phyloP scores from a whole-genome alignment of 2,888 invertebrate species.

The Hyalella azteca region DNA sequence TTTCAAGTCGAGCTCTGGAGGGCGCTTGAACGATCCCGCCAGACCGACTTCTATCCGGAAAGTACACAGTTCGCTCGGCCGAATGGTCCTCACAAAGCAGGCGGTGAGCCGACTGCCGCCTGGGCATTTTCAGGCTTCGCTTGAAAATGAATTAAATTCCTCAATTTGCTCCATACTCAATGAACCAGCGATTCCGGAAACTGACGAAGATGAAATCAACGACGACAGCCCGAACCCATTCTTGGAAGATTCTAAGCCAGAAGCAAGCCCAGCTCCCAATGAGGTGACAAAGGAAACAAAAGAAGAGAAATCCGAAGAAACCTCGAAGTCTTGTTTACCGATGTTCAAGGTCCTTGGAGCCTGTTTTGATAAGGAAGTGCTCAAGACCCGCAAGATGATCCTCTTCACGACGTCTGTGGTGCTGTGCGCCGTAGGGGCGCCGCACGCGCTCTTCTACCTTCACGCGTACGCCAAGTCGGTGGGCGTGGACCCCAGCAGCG shows the following conservation, averaged over 20 bases:
- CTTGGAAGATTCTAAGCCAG: background rate
- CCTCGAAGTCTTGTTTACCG: background rate
- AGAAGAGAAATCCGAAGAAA: slow-evolving; percentile 44
- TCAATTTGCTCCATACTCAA: slow-evolving; percentile 1
- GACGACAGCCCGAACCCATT: background rate
- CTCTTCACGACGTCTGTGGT: slow-evolving; percentile 76
- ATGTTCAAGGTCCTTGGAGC: slow-evolving; percentile 62
- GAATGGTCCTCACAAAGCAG: slow-evolving; percentile 15
- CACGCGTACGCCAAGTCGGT: slow-evolving; percentile 75
- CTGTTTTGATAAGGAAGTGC: slow-evolving; percentile 71
- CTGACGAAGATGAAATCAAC: background rate
- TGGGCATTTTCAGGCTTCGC: background rate
- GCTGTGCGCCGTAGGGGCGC: slow-evolving; percentile 78
- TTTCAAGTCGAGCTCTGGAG: background rate
- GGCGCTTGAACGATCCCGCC: background rate
- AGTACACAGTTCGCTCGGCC: background rate
- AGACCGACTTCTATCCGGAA: background rate
- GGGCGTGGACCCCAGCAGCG: slow-evolving; percentile 70
- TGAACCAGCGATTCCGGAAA: slow-evolving; percentile 8
- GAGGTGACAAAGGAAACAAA: slow-evolving; percentile 40
- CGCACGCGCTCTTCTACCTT: slow-evolving; percentile 76
- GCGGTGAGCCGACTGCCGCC: background rate
- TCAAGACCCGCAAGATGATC: slow-evolving; percentile 74
- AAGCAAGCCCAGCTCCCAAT: background rate
- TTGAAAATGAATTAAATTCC: background rate